phyloP scores from a whole-genome alignment of 2,888 invertebrate species.

The Hanleya hanleyi region DNA sequence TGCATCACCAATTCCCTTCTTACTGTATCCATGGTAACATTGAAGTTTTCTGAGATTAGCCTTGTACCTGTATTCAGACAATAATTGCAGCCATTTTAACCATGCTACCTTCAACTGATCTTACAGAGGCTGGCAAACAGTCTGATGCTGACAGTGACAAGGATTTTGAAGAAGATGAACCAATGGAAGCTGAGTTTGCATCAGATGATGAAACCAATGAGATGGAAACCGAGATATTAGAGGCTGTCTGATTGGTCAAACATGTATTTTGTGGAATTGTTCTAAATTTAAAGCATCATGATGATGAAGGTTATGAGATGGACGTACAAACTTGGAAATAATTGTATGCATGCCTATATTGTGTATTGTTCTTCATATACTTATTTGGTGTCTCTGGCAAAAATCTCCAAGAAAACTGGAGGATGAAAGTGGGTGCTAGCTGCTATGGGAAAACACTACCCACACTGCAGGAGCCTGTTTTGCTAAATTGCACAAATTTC shows the following conservation, averaged over 20 bases:
- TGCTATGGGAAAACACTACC: too few species aligned
- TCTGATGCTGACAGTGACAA: not conserved
- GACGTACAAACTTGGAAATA: too few species aligned
- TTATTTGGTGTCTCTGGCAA: too few species aligned
- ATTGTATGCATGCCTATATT: too few species aligned
- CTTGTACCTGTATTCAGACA: not conserved
- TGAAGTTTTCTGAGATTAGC: not conserved
- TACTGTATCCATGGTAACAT: not conserved
- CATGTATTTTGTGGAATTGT: too few species aligned
- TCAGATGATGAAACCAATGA: slow-evolving; percentile 31
- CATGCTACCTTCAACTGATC: not conserved
- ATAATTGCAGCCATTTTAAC: not conserved
- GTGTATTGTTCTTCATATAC: too few species aligned
- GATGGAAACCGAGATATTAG: slow-evolving; percentile 35
- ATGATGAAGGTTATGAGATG: too few species aligned
- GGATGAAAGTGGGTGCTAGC: too few species aligned
- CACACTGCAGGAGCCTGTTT: too few species aligned
- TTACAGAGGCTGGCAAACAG: not conserved
- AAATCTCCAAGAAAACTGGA: too few species aligned
- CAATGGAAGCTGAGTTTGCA: slow-evolving; percentile 4
- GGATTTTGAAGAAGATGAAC: not conserved
- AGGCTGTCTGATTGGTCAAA: slow-evolving; percentile 22
- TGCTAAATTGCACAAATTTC: too few species aligned
- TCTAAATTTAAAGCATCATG: too few species aligned
- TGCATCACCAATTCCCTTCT: not conserved